Evolutionary conservation across 2,113 vertebrate species (phyloP).

Genomic region (Gallinago jamesoni): DNA sequence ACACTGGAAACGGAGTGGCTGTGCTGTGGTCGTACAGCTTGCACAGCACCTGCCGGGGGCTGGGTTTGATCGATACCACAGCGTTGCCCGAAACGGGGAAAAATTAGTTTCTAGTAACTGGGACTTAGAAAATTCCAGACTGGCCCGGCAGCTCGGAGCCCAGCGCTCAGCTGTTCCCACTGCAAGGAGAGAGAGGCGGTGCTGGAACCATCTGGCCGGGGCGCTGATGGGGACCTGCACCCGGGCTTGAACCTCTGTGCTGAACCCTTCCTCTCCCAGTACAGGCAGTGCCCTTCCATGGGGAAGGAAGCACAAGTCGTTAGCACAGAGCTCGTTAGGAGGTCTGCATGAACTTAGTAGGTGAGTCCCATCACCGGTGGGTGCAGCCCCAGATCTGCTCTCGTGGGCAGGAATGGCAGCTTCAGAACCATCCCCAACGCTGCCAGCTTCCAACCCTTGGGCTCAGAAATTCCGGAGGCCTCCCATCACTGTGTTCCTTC

Average conservation of each 20-base stretch:
- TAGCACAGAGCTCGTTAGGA: neutral
- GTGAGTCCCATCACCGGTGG: neutral
- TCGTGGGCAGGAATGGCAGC: neutral
- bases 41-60: fast-evolving
- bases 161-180: neutral
- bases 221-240: fast-evolving
- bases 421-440: neutral
- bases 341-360: neutral
- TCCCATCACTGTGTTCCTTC: neutral
- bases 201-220: neutral
- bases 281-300: fast-evolving
- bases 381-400: neutral
- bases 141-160: neutral
- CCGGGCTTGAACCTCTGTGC: neutral
- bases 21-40: fast-evolving
- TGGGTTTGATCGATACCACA: neutral
- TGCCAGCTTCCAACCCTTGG: neutral
- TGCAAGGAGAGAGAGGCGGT: neutral
- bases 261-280: neutral
- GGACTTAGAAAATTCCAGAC: neutral
- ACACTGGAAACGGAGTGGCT: neutral
- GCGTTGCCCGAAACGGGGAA: fast-evolving
- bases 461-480: neutral
- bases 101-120: neutral
- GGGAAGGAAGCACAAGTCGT: neutral